Evolutionary conservation across 2,797 vertebrate species (phyloP).

Genomic region (Myotis myotis): DNA sequence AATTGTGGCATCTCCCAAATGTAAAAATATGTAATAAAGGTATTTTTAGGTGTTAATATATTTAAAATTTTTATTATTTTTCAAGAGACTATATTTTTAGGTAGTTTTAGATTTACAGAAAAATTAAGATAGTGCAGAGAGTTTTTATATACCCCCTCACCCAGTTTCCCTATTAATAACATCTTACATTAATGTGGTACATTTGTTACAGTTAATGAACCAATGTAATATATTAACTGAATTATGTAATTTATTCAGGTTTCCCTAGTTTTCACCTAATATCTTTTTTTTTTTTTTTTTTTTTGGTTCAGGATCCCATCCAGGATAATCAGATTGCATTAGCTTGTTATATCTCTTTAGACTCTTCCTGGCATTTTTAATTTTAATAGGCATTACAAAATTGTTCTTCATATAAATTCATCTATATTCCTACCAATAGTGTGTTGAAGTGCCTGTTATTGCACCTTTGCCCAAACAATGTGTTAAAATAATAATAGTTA

Average conservation of each 20-base stretch:
- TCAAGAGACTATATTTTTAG: background rate
- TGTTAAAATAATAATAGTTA: background rate
- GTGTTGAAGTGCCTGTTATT: background rate
- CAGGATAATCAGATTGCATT: background rate
- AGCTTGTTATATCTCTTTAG: background rate
- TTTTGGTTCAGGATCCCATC: background rate
- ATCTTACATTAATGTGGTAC: background rate
- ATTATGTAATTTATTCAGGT: background rate
- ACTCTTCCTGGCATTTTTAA: background rate
- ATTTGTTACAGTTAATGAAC: background rate
- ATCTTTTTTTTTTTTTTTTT: background rate
- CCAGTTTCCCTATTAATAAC: background rate
- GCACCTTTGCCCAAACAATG: background rate
- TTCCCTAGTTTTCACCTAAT: background rate
- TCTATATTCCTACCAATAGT: background rate
- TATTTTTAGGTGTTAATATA: background rate
- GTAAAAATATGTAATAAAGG: background rate
- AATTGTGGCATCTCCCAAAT: background rate
- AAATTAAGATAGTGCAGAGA: background rate
- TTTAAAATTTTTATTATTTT: background rate
- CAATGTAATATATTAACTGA: background rate
- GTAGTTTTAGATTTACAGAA: constrained; percentile 3
- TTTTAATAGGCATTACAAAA: background rate
- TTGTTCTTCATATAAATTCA: background rate
- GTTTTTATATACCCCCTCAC: background rate